Conservation (phyloP, 2,797 vertebrate species). For the Sphaeramia orbicularis region DNA sequence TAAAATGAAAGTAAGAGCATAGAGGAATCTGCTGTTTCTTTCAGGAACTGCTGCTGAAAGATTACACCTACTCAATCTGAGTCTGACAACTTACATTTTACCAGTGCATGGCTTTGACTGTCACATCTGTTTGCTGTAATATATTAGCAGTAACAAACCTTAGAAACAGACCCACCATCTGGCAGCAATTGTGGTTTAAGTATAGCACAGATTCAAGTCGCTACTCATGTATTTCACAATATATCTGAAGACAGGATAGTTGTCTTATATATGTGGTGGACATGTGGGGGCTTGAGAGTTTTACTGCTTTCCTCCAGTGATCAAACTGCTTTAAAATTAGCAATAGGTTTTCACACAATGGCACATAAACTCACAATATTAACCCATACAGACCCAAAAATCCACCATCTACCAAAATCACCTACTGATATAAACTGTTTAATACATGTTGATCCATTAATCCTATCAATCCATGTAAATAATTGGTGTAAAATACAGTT, state of each 20-base stretch:
- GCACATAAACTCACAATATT: too few relatives aligned
- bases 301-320: too few relatives aligned
- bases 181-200: conserved; percentile 38
- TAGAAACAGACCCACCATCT: conserved; percentile 56
- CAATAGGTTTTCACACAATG: too few relatives aligned
- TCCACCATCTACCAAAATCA: too few relatives aligned
- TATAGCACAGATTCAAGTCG: conserved; percentile 26
- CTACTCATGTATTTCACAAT: conserved; percentile 28
- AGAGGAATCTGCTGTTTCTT: conserved; percentile 20
- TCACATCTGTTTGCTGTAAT: conserved; percentile 52
- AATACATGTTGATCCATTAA: too few relatives aligned
- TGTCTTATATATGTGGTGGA: conserved; percentile 30
- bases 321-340: too few relatives aligned
- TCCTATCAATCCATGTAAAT: too few relatives aligned
- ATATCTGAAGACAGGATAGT: conserved; percentile 21
- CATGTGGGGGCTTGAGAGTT: conserved; percentile 47
- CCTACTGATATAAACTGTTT: too few relatives aligned
- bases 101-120: conserved; percentile 9
- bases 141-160: conserved; percentile 48
- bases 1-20: conserved; percentile 36
- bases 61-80: conserved; percentile 32
- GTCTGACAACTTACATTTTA: conserved; percentile 32
- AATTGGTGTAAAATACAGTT: too few relatives aligned
- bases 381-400: too few relatives aligned
- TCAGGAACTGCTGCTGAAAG: conserved; percentile 37